Evolutionary conservation across 2,113 vertebrate species (phyloP), one percentile per base, ranked within the genome.

Genomic region (Trichechus manatus): DNA sequence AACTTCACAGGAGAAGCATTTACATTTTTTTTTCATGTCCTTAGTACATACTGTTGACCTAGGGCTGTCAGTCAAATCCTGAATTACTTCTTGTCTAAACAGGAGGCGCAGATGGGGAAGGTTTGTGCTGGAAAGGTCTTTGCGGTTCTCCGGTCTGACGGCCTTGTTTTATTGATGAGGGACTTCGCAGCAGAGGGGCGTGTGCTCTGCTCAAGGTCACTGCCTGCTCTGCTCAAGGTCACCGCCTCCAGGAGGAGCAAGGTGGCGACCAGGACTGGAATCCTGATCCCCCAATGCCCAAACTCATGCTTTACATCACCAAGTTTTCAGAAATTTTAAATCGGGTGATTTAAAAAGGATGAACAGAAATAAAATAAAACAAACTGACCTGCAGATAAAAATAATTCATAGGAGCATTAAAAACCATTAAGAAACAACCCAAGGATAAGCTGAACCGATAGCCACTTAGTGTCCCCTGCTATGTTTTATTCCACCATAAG

Each of bases 151-250:
- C 36, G 17, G 0, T 64, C 74, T 59, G 61, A 36, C 83, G 84
- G 82, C 36, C 42, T 93, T 98, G 96, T 97, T 97, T 98, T 96
- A 98, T 97, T 97, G 97, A 97, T 98, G 96, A 97, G 83, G 68
- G 33, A 23, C 63, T 77, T 75, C 91, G 78, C 63, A 39, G 89
- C 53, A 33, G 83, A 93, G 87, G 33, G 89, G 63, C 27, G 0
- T 50, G 56, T 64, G 64, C 77, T 97, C 88, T 80, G 95, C n/a
- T 97, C 93, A 96, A 97, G 96, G 92, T 96, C 97, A 96, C 39
- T 36, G 86, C 64, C 53, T 64, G 47, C 47, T 47, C 6, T 80
- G 94, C n/a, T 97, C 93, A 96, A 97, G 96, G 93, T 95, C 97
- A 96, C 39, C 42, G 89, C 66, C 56, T 64, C 94, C 56, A 4